These are phyloP conservation scores for Drosophila kepulauana DNA, from an alignment of 1,140 invertebrate genomes.

Conservation along the genomic window DNA sequence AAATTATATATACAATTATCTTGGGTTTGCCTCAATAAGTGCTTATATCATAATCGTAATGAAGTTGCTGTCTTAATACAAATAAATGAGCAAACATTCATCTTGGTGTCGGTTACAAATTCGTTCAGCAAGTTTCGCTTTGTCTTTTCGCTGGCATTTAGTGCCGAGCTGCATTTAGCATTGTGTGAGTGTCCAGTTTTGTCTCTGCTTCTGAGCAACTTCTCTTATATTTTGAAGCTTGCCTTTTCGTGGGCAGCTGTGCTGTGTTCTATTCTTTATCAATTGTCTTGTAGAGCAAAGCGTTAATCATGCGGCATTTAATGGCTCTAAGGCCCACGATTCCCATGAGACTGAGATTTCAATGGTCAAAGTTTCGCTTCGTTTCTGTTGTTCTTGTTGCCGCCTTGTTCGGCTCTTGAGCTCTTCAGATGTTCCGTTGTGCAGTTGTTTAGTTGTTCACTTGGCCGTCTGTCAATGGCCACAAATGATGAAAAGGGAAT, in stretches of 20 bases:
- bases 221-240: not conserved
- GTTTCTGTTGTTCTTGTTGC: slow-evolving; percentile 20
- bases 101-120: slow-evolving; percentile 25
- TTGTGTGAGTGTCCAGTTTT: not conserved
- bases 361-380: slow-evolving; percentile 68
- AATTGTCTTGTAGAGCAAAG: slow-evolving; percentile 76
- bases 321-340: slow-evolving; percentile 60
- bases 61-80: slow-evolving; percentile 7
- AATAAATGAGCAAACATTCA: slow-evolving; percentile 32
- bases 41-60: slow-evolving; percentile 16
- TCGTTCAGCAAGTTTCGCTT: slow-evolving; percentile 18
- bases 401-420: not conserved
- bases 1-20: slow-evolving; percentile 2
- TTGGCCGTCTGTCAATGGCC: slow-evolving; percentile 44
- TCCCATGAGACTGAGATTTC: slow-evolving; percentile 75
- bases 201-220: not conserved
- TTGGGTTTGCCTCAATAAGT: not conserved
- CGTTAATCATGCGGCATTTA: slow-evolving; percentile 81
- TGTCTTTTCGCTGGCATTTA: slow-evolving; percentile 1
- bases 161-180: slow-evolving; percentile 15
- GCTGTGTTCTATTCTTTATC: slow-evolving; percentile 64
- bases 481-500: slow-evolving; percentile 55
- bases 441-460: slow-evolving; percentile 29
- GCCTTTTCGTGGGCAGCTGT: slow-evolving; percentile 31
- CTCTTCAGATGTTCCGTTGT: slow-evolving; percentile 19